These are phyloP conservation scores for Atrina japonica DNA, from an alignment of 2,888 invertebrate species.

Conservation along the genomic window DNA sequence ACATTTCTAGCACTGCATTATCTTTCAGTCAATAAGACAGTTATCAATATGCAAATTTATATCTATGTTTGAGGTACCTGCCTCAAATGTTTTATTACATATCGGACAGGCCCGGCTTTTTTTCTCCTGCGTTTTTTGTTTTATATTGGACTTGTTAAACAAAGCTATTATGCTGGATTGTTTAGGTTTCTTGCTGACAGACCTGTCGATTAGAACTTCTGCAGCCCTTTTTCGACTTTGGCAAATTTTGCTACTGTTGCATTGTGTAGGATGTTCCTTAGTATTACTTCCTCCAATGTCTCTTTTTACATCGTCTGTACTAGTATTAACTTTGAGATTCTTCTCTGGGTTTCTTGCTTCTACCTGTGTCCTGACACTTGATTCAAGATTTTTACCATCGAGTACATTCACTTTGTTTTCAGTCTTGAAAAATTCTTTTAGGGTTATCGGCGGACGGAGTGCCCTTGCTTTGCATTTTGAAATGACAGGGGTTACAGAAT, in stretches of 20 bases:
- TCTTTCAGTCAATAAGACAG: slow-evolving; percentile 74
- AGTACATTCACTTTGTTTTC: slow-evolving; percentile 4
- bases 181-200: slow-evolving; percentile 56
- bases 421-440: slow-evolving; percentile 75
- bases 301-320: too few relatives aligned
- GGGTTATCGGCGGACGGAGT: slow-evolving; percentile 74
- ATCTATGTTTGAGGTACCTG: slow-evolving; percentile 64
- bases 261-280: too few relatives aligned
- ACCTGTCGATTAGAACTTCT: neutral
- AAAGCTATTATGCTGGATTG: slow-evolving; percentile 64
- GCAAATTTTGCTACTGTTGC: too few relatives aligned
- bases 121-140: slow-evolving; percentile 46
- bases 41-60: slow-evolving; percentile 77
- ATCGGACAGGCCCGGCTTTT: slow-evolving; percentile 65
- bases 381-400: neutral
- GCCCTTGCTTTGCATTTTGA: slow-evolving; percentile 66
- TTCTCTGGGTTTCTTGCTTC: neutral
- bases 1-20: too few relatives aligned
- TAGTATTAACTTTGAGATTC: too few relatives aligned
- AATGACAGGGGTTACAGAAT: slow-evolving; percentile 65
- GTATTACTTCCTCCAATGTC: too few relatives aligned
- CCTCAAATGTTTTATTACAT: slow-evolving; percentile 68
- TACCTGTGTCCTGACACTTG: neutral
- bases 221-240: slow-evolving; percentile 27
- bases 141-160: slow-evolving; percentile 59